Base-by-base conservation (phyloP, 1,140 invertebrate species). In the Pseudomyrmex concolor region DNA sequence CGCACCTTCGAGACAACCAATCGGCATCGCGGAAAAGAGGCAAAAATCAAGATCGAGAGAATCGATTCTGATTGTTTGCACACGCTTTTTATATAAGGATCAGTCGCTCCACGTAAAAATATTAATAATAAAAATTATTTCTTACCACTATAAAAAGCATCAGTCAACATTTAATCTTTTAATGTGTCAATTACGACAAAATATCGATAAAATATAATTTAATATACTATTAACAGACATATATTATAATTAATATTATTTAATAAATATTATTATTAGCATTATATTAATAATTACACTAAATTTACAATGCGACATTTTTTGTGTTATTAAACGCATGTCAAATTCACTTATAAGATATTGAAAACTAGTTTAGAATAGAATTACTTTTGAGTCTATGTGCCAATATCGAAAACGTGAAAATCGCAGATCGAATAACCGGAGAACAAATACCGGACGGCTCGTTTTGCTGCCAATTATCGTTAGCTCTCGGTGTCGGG, bases 391-490 rank as follows among this genome's bases (percentile, higher is more conserved):
- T 15, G 13, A 68, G n/a, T 43, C 17, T 43, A 34, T 34, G 13
- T 60, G 43, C 15, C 57, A 25, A 50, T 59, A 45, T n/a, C 15
- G 83, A 59, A 80, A 74, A 68, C n/a, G 15, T 17, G 64, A 48
- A 66, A 77, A 70, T 84, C 60, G 3, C 50, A 22, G 10, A 34
- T 68, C 17, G 12, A 72, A 64, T 73, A 74, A 82, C 72, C 25
- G 9, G 60, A 22, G 25, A 45, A 76, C 59, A 80, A 84, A 87
- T 84, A 87, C 9, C 51, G 22, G n/a, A 5, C 13, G 15, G 19
- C n/a, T 25, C 62, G 81, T 86, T 86, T 80, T 80, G 63, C 64
- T 80, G 43, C 43, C 73, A 73, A 73, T 86, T 76, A 87, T 78
- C 45, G 25, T 50, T 9, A 34, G 12, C 34, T 57, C 19, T 64